phyloP scores from a whole-genome alignment of 2,113 vertebrate genomes.

The Dipodomys ordii region DNA sequence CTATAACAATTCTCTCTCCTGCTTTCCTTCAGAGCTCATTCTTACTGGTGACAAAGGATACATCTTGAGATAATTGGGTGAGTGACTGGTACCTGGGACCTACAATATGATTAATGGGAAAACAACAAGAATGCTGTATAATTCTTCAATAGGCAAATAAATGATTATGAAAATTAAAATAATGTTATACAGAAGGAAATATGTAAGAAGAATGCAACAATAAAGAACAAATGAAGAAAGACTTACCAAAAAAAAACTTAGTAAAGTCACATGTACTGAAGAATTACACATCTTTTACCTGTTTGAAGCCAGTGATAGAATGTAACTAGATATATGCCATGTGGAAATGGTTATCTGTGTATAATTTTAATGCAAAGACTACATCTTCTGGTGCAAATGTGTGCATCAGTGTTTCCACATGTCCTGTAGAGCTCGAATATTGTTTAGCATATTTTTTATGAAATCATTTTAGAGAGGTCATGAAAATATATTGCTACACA shows the following conservation, averaged over 20 bases:
- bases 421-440: background rate
- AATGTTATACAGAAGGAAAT: background rate
- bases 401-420: conserved; percentile 34
- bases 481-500: conserved; percentile 51
- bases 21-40: background rate
- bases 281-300: conserved; percentile 68
- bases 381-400: background rate
- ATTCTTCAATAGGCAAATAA: background rate
- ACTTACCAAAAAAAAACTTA: conserved; percentile 43
- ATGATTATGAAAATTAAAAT: conserved; percentile 7
- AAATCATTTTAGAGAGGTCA: conserved; percentile 54
- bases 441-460: conserved; percentile 66
- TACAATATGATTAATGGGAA: background rate
- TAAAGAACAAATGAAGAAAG: background rate
- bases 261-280: conserved; percentile 48
- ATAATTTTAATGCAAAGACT: conserved; percentile 50
- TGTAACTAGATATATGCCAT: conserved; percentile 59
- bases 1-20: background rate
- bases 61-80: background rate
- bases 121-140: background rate
- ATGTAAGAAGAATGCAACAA: background rate
- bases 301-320: conserved; percentile 58
- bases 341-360: conserved; percentile 30
- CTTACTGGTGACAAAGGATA: background rate
- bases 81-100: background rate